phyloP scores from a whole-genome alignment of 2,888 invertebrate species.

The Chrysomela aeneicollis region DNA sequence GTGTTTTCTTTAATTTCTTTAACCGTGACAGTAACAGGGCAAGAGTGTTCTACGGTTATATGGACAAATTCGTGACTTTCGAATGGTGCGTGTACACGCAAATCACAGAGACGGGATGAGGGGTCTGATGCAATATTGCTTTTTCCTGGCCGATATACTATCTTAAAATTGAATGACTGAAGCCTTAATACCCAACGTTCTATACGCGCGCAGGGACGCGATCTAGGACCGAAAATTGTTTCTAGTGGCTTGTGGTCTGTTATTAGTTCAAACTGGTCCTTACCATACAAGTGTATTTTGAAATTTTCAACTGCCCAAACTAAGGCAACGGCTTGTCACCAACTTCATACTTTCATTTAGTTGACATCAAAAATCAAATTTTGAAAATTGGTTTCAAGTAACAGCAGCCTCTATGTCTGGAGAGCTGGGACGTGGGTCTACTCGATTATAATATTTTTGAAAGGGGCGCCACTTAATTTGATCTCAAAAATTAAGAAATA shows the following conservation, averaged over 20 bases:
- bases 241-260: conserved; percentile 54
- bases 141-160: conserved; percentile 16
- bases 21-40: conserved; percentile 30
- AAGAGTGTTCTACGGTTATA: conserved; percentile 44
- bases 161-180: no score
- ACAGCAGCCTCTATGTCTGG: no score
- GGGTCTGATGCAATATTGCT: conserved; percentile 30
- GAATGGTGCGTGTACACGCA: conserved; percentile 42
- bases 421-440: no score
- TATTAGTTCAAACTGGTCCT: conserved; percentile 40
- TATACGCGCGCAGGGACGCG: conserved; percentile 40
- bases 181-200: conserved; percentile 32
- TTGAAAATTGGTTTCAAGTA: no score
- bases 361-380: no score
- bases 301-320: no score
- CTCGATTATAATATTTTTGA: no score
- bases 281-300: conserved; percentile 41
- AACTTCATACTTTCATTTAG: no score
- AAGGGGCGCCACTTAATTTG: no score
- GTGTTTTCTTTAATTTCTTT: conserved; percentile 24
- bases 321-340: no score
- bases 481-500: no score
- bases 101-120: conserved; percentile 44
- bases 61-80: conserved; percentile 37
- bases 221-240: conserved; percentile 44